A percentile compares a stretch with the other conserved stretches of the same genome.
These are phyloP conservation scores for Epinephelus malabaricus DNA, from an alignment of 2,797 vertebrate species.

Conservation along the genomic window DNA sequence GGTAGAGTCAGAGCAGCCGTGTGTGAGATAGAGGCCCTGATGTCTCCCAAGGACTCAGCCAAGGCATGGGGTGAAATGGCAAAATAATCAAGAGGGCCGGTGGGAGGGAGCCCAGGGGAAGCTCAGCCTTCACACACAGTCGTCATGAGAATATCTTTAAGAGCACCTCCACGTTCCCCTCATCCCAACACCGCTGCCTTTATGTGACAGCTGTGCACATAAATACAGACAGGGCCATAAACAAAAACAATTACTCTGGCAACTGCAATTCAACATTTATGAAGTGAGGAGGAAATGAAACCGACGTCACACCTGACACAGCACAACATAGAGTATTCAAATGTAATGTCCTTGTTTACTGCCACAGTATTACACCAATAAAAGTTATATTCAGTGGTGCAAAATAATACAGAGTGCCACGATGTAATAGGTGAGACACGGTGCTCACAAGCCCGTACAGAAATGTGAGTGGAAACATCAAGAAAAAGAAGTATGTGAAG, in stretches of 20 bases:
- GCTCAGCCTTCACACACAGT: conserved; percentile 77
- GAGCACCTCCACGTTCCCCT: conserved; percentile 70
- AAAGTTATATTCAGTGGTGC: conserved; percentile 4
- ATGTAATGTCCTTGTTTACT: conserved; percentile 26
- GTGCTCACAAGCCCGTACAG: neutral
- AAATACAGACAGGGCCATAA: conserved; percentile 67
- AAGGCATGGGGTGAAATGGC: conserved; percentile 78
- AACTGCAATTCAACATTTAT: conserved; percentile 65
- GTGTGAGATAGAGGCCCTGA: conserved; percentile 79
- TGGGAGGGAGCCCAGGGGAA: conserved; percentile 65
- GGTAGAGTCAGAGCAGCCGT: conserved; percentile 72
- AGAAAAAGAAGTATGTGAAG: conserved; percentile 15
- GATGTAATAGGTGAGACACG: neutral
- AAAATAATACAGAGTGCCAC: neutral
- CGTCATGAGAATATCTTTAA: conserved; percentile 75
- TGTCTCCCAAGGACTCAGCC: conserved; percentile 79
- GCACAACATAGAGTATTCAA: conserved; percentile 8
- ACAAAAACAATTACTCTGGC: conserved; percentile 69
- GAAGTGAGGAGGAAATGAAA: conserved; percentile 59
- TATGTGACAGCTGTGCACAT: conserved; percentile 75
- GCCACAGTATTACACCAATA: neutral
- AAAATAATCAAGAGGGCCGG: conserved; percentile 79
- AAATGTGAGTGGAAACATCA: conserved; percentile 3
- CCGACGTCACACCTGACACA: conserved; percentile 48
- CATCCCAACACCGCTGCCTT: conserved; percentile 59